Base-by-base conservation (phyloP, 2,797 vertebrate species). In the Sitta carolinensis region DNA sequence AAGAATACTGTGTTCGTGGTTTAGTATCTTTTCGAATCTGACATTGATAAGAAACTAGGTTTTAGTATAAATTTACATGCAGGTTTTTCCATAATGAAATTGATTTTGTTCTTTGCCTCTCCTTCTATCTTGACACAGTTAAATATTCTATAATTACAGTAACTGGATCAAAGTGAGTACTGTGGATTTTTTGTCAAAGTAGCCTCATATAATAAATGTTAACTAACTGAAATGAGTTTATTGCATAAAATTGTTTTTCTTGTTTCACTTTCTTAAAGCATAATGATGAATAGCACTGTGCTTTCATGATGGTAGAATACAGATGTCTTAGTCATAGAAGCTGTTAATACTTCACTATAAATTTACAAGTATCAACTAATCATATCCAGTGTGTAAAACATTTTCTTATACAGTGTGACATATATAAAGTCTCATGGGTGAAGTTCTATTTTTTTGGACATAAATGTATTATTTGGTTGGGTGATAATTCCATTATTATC, bases 171-270 rank as follows among this genome's bases (percentile, higher is more conserved):
- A 82, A 92, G 61, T 30, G 5, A 84, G 9, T 75, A 50, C 20
- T 0, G 0, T 70, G 16, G 9, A 66, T 75, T 94, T 93, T 75
- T 72, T 55, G 26, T 91, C n/a, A 17, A 32, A 74, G 25, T 74
- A 61, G 42, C 25, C 27, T 11, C 1, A 4, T 52, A 13, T 57
- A 50, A 42, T 55, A 55, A 59, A 48, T 43, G 21, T 38, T 70
- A 72, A 61, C 15, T 38, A 57, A 79, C 20, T 52, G 30, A 78
- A 87, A 45, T 2, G 10, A 82, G 34, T 82, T 66, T 52, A 27
- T 27, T 36, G 18, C 88, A 81, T 97, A 94, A 93, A 95, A 92
- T 94, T 96, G 73, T 94, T 94, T 93, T 93, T 98, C 96, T 98
- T 97, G 96, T 54, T 75, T 83, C 20, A 97, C 94, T 98, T 98